Conservation (phyloP, 2,113 vertebrate genomes). For the Hyla sarda region DNA sequence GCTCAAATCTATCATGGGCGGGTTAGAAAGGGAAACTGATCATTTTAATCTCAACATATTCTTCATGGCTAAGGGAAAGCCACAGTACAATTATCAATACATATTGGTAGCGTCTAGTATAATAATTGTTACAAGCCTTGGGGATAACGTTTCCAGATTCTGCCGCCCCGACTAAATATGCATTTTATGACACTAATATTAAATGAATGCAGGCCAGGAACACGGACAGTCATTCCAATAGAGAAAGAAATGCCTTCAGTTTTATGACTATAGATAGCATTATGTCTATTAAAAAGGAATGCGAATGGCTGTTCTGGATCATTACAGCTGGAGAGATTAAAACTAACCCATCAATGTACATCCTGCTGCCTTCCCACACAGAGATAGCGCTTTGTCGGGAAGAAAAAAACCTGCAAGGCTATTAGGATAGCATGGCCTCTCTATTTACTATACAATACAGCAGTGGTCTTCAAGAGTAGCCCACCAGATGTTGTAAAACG, state of each 20-base stretch:
- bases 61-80: background rate
- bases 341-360: background rate
- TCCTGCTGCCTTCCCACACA: background rate
- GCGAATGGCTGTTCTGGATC: background rate
- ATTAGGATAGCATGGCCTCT: background rate
- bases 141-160: background rate
- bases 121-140: background rate
- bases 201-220: background rate
- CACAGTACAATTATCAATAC: background rate
- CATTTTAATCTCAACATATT: background rate
- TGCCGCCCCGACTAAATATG: background rate
- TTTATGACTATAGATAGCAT: conserved; percentile 14
- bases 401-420: background rate
- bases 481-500: too few relatives aligned
- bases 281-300: conserved; percentile 21
- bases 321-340: background rate
- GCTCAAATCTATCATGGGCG: too few relatives aligned
- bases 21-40: too few relatives aligned
- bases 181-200: conserved; percentile 14
- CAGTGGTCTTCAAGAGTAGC: too few relatives aligned
- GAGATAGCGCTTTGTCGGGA: background rate
- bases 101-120: background rate
- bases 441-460: background rate
- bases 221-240: background rate
- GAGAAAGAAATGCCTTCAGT: conserved; percentile 22